These are phyloP conservation scores for Patella ulyssiponensis DNA, from an alignment of 2,888 invertebrate genomes.

Conservation along the genomic window DNA sequence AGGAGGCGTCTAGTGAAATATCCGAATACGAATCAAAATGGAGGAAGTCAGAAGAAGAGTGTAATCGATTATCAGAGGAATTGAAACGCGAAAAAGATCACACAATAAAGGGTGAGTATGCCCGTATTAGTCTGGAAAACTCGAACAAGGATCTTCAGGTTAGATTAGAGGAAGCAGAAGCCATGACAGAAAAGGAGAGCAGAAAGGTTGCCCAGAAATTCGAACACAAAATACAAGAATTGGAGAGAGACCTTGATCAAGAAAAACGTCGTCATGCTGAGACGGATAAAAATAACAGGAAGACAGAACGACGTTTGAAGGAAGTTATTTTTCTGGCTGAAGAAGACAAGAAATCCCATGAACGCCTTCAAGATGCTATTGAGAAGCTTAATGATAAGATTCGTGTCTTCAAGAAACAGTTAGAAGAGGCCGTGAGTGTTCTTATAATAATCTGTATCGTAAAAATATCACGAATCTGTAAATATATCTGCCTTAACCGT, in stretches of 20 bases:
- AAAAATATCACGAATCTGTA: too few relatives aligned
- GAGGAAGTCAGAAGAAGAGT: not conserved
- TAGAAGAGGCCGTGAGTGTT: not conserved
- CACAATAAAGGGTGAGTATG: not conserved
- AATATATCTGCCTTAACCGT: too few relatives aligned
- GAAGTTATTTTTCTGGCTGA: not conserved
- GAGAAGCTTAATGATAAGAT: constrained; percentile 7
- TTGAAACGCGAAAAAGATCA: not conserved
- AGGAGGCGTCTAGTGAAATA: not conserved
- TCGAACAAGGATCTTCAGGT: not conserved
- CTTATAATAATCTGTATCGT: not conserved
- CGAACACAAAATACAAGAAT: not conserved
- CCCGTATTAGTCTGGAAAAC: not conserved
- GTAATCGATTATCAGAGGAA: not conserved
- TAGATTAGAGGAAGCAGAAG: not conserved
- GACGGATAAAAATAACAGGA: not conserved
- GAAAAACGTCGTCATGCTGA: not conserved
- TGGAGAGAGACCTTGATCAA: not conserved
- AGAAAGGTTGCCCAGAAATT: not conserved
- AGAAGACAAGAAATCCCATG: not conserved
- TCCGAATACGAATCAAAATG: not conserved
- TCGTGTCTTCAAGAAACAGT: not conserved
- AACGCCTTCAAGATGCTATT: not conserved
- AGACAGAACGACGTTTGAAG: not conserved
- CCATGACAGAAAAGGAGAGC: not conserved